Base-by-base conservation (phyloP, 2,797 vertebrate species). In the Amblyraja radiata region DNA sequence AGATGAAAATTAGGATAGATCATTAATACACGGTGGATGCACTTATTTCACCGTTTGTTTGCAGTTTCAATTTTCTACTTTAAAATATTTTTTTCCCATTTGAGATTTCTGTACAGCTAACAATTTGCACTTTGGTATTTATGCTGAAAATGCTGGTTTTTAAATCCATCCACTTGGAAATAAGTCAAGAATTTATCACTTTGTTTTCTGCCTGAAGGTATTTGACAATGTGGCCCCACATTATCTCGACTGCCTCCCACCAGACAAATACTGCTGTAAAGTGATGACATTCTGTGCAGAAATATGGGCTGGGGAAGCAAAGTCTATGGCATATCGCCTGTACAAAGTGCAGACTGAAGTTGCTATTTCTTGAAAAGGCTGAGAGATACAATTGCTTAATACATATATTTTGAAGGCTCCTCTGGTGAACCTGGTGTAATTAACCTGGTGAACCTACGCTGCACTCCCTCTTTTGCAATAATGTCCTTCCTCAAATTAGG, bases 41-140 rank as follows among this genome's bases (percentile, higher is more conserved):
- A 63, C n/a, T 32, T 21, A 86, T 63, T 63, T 63, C 16, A 18
- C 58, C 18, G 36, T 0, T 65, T 86, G 28, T 86, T 88, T 65
- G 14, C 32, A 63, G n/a, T 65, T 16, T 63, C 9, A 86, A 86
- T 63, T 61, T 86, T 6, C n/a, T 28, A n/a, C 36, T 65, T 32
- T 32, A 36, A 6, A 88, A 18, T 81, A 54, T 13, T 58, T 54
- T 83, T 54, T 83, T 83, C 9, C 25, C 28, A 88, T 65, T 88
- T 54, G 54, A 16, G 11, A 36, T 79, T 79, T 32, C 18, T 88
- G 28, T 65, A n/a, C 61, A 32, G 61, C 61, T 88, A 63, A 36
- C 84, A 88, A 32, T 28, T 86, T 86, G 83, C 83, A n/a, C 83
- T 63, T 63, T 32, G 83, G 58, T 13, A 32, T 21, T 88, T 88